Conservation (phyloP, 2,113 vertebrate species). For the Xenopus borealis region DNA sequence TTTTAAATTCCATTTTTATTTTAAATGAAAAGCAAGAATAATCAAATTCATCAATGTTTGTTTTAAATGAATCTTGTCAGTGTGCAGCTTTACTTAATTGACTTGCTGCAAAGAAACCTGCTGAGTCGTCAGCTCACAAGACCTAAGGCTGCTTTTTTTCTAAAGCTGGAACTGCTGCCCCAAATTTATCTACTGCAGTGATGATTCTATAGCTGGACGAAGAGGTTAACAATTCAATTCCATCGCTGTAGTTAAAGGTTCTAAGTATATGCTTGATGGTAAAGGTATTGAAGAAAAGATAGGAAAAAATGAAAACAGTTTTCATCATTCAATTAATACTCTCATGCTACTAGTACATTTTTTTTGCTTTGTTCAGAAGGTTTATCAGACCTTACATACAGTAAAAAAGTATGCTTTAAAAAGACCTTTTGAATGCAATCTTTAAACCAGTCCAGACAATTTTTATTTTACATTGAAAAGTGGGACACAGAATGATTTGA, state of each 20-base stretch:
- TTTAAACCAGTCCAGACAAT: too few species aligned
- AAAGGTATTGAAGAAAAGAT: slow-evolving; percentile 25
- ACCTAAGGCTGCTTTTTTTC: slow-evolving; percentile 31
- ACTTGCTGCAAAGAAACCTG: slow-evolving; percentile 30
- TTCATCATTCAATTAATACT: neutral
- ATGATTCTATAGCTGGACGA: slow-evolving; percentile 36
- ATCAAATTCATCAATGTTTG: neutral
- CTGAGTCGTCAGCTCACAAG: slow-evolving; percentile 19
- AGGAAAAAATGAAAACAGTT: neutral
- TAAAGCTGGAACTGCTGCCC: slow-evolving; percentile 36
- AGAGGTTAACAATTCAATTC: slow-evolving; percentile 44
- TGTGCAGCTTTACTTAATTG: slow-evolving; percentile 34
- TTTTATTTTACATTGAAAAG: too few species aligned
- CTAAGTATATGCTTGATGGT: slow-evolving; percentile 27
- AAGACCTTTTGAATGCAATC: too few species aligned
- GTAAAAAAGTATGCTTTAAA: too few species aligned
- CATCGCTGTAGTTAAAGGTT: slow-evolving; percentile 34
- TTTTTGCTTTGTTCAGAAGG: too few species aligned
- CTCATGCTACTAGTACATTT: too few species aligned
- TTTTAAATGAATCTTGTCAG: slow-evolving; percentile 10
- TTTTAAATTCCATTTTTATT: slow-evolving; percentile 1
- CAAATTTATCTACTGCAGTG: slow-evolving; percentile 38
- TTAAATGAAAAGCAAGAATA: neutral
- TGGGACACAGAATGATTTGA: too few species aligned
- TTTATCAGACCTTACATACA: too few species aligned